These are phyloP conservation scores for Corythornis leucogaster DNA, from an alignment of 2,797 vertebrate genomes.

Conservation along the genomic window DNA sequence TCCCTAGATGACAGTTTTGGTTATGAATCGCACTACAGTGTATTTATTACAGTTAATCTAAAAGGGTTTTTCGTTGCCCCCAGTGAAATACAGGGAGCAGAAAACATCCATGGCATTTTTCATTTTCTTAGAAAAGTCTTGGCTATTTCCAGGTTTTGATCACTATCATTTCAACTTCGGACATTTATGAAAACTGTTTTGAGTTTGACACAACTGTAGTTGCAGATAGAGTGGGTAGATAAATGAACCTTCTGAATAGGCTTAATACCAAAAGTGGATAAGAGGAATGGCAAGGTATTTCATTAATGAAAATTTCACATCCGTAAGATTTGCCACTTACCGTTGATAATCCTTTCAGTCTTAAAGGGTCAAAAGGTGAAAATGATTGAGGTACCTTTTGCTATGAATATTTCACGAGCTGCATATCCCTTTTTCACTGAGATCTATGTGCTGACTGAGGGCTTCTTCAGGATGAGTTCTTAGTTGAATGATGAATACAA, in stretches of 20 bases:
- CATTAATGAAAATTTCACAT: conserved; percentile 59
- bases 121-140: conserved; percentile 32
- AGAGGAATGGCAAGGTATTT: conserved; percentile 33
- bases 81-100: background rate
- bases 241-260: conserved; percentile 57
- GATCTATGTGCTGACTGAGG: conserved; percentile 88
- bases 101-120: background rate
- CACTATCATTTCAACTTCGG: conserved; percentile 59
- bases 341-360: conserved; percentile 62
- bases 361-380: conserved; percentile 90
- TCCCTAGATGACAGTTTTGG: conserved; percentile 10
- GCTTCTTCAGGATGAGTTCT: conserved; percentile 92
- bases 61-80: background rate
- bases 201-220: conserved; percentile 57
- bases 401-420: conserved; percentile 92
- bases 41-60: conserved; percentile 28
- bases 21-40: background rate
- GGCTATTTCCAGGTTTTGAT: conserved; percentile 57
- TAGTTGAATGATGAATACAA: conserved; percentile 95
- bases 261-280: conserved; percentile 66
- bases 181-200: conserved; percentile 73
- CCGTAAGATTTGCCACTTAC: conserved; percentile 61
- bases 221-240: conserved; percentile 67
- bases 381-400: conserved; percentile 85
- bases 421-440: conserved; percentile 89